Percentiles rank a stretch among this genome's conserved stretches.
Evolutionary conservation across 1,140 invertebrate species (phyloP).

Genomic region (Homarus americanus): DNA sequence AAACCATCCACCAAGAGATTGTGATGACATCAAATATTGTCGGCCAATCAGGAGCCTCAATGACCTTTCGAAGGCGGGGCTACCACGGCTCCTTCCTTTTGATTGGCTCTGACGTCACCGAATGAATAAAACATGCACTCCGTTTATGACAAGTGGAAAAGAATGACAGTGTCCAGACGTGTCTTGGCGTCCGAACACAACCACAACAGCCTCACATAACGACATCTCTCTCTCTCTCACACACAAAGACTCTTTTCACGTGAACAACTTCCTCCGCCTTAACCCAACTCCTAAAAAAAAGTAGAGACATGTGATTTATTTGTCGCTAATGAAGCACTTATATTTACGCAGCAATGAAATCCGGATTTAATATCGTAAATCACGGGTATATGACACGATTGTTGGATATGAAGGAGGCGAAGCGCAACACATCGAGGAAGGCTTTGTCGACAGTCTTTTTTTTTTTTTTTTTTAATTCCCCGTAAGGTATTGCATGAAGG

Average conservation of each 20-base stretch:
- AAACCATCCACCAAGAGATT: constrained; percentile 32
- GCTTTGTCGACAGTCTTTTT: too few species aligned
- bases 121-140: constrained; percentile 66
- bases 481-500: too few species aligned
- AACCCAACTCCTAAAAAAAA: too few species aligned
- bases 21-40: constrained; percentile 49
- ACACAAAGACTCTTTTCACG: not conserved
- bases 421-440: too few species aligned
- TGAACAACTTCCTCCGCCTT: too few species aligned
- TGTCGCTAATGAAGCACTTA: not conserved
- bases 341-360: not conserved
- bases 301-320: not conserved
- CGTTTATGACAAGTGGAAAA: constrained; percentile 67
- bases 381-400: not conserved
- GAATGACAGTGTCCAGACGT: constrained; percentile 69
- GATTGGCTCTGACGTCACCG: constrained; percentile 53
- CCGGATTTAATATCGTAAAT: not conserved
- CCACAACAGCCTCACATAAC: not conserved
- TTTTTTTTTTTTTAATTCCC: too few species aligned
- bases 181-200: constrained; percentile 42
- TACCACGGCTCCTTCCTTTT: not conserved
- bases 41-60: constrained; percentile 37
- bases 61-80: constrained; percentile 48
- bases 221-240: too few species aligned
- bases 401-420: too few species aligned